Percentiles rank a stretch among this genome's conserved stretches.
phyloP scores from a whole-genome alignment of 2,888 invertebrate genomes.

The Troides helena region DNA sequence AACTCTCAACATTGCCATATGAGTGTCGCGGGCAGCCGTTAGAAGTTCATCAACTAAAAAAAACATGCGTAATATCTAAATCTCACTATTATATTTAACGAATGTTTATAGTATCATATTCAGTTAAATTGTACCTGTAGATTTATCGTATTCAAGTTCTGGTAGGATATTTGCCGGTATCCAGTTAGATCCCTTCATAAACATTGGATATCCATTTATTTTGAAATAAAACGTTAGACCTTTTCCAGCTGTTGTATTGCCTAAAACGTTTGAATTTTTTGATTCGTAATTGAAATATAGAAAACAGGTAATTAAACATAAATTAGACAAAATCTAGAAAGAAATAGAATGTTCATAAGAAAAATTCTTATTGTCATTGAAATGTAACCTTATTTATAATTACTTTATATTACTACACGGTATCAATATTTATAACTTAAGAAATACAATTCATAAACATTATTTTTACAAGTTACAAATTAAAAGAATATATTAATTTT shows the following conservation, averaged over 20 bases:
- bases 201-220: conserved; percentile 92
- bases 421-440: not conserved
- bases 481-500: not conserved
- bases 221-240: conserved; percentile 92
- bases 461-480: no score
- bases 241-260: conserved; percentile 53
- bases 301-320: not conserved
- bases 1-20: conserved; percentile 97
- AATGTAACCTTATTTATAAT: not conserved
- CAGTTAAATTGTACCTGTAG: conserved; percentile 51
- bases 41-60: conserved; percentile 81
- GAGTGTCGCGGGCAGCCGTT: conserved; percentile 84
- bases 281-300: not conserved
- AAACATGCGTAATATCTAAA: conserved; percentile 5
- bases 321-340: not conserved
- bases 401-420: not conserved
- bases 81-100: no score
- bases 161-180: conserved; percentile 93
- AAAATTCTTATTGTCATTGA: not conserved
- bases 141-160: conserved; percentile 81
- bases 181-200: conserved; percentile 97
- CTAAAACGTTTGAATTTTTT: conserved; percentile 45
- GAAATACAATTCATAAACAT: no score
- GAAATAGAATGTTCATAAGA: not conserved
- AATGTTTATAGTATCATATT: no score